These are phyloP conservation scores for Mimas tiliae DNA, from an alignment of 2,888 invertebrate genomes.

Conservation along the genomic window DNA sequence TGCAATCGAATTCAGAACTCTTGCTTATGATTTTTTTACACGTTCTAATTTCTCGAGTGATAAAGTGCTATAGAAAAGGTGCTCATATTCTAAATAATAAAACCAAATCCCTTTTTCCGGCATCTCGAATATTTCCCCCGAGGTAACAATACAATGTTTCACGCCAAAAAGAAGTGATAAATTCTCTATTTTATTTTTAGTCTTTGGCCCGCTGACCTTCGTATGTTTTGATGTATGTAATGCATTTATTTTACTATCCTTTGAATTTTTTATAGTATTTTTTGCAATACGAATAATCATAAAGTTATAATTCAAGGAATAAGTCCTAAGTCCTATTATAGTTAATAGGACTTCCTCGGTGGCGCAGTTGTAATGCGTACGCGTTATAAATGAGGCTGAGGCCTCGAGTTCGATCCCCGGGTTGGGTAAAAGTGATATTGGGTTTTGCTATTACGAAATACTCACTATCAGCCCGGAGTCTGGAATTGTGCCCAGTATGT, in stretches of 20 bases:
- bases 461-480: no score
- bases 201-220: conserved; percentile 14
- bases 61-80: conserved; percentile 28
- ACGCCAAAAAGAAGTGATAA: conserved; percentile 12
- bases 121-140: conserved; percentile 17
- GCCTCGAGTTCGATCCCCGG: no score
- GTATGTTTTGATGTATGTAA: background rate
- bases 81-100: conserved; percentile 40
- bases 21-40: background rate
- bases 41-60: background rate
- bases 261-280: no score
- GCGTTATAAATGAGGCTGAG: no score
- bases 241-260: background rate
- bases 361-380: no score
- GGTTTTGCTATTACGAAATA: no score
- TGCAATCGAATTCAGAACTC: background rate
- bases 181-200: conserved; percentile 14
- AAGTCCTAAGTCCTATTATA: no score
- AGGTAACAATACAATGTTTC: conserved; percentile 6
- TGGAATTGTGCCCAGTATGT: no score
- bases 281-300: no score
- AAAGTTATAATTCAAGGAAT: no score
- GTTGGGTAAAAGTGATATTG: no score
- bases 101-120: conserved; percentile 15
- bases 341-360: no score